Conservation (phyloP, 2,113 vertebrate genomes). For the Bos taurus region DNA sequence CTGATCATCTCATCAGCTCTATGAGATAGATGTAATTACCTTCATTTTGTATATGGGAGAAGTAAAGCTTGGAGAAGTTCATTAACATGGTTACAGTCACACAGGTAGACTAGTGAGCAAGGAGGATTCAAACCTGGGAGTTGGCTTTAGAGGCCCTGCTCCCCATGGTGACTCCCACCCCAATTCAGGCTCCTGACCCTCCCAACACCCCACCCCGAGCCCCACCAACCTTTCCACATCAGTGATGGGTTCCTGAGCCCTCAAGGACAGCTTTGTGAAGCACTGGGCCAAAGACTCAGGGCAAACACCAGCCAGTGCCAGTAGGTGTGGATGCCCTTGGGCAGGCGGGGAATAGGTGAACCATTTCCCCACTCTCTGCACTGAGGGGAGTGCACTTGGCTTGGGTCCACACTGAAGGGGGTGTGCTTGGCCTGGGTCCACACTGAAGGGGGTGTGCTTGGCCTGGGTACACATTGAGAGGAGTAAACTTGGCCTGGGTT, state of each 20-base stretch:
- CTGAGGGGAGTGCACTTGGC: background rate
- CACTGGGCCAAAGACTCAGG: background rate
- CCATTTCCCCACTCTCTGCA: background rate
- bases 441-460: background rate
- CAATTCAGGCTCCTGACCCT: background rate
- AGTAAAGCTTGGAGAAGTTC: background rate
- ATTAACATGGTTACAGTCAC: background rate
- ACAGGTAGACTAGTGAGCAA: background rate
- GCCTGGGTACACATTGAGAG: background rate
- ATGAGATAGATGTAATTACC: background rate
- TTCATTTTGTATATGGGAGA: background rate
- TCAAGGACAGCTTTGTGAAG: background rate
- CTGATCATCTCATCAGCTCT: background rate
- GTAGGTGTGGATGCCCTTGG: background rate
- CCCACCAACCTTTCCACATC: background rate
- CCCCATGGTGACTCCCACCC: background rate
- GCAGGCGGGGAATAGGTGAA: background rate
- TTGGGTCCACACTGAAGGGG: background rate
- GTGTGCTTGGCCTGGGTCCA: background rate
- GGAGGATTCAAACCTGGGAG: background rate
- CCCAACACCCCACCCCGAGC: background rate
- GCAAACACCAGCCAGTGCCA: fast-evolving
- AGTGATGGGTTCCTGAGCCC: no score
- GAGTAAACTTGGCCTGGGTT: no score
- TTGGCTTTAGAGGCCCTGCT: background rate